Base-by-base conservation (phyloP, 2,888 invertebrate genomes). In the Ischnus inquisitorius region DNA sequence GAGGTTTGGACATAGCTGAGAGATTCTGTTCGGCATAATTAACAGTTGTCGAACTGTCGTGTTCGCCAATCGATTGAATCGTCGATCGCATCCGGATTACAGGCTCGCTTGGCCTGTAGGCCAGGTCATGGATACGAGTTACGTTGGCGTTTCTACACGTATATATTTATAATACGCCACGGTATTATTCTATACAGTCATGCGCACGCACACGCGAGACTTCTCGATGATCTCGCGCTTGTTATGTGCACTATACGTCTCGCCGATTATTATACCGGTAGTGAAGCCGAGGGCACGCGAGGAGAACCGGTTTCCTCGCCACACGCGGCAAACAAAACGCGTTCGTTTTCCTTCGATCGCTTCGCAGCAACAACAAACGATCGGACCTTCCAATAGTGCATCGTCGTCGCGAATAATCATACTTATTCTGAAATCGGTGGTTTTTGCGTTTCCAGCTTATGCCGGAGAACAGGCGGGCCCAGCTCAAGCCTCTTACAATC, bases 261-360 rank as follows among this genome's bases (percentile, higher is more conserved):
- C 68, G 79, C 22, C 60, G 54, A 79, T 64, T 48, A 51, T 34
- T 65, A 79, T 67, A 80, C 76, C 83, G 83, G 79, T 80, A 80
- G 79, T 80, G 67, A 76, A 77, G 76, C 82, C 71, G 79, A 72
- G 79, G 83, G 65, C 84, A 88, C 85, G 83, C 85, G 86, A 77
- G 71, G 28, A 79, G 41, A 89, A 89, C 88, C 89, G 88, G 89
- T 88, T 88, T 85, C 82, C 78, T 82, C 78, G 75, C 78, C 67
- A 25, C 64, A 64, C 74, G 41, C 43, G 77, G 34, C 14, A 10
- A 34, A 84, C 64, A 75, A 62, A 34, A 71, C 46, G 64, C 74
- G 51, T 68, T 74, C 69, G 68, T 65, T 62, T 34, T 65, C 34
- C 75, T 79, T 77, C 28, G 60, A 75, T 14, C 75, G 48, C 48